A percentile compares a stretch with the other conserved stretches of the same genome.
Conservation (phyloP, 1,140 invertebrate species). For the Danaus plexippus region DNA sequence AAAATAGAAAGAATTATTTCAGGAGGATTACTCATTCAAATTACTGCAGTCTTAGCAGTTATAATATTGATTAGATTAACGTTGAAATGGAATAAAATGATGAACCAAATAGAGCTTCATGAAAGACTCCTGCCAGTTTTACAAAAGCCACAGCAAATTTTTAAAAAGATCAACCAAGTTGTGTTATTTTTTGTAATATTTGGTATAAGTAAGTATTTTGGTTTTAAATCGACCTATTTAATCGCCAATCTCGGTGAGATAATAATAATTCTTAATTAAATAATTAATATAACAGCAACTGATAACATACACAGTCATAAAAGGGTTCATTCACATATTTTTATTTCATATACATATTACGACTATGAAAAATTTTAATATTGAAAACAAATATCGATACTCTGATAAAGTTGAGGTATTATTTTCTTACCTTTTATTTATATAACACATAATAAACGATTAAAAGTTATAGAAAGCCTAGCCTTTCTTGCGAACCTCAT, state of each 20-base stretch:
- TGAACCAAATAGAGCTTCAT: constrained; percentile 7
- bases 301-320: not conserved
- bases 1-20: not conserved
- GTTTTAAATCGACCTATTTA: not conserved
- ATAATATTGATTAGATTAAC: constrained; percentile 2
- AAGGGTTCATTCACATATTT: constrained; percentile 2
- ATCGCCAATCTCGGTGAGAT: too few relatives aligned
- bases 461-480: too few relatives aligned
- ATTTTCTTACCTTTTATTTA: too few relatives aligned
- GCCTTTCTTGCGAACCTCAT: too few relatives aligned
- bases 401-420: too few relatives aligned
- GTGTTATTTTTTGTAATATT: not conserved
- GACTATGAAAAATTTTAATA: not conserved
- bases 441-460: too few relatives aligned
- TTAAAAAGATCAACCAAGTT: constrained; percentile 8
- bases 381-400: not conserved
- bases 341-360: not conserved
- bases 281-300: not conserved
- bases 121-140: constrained; percentile 12
- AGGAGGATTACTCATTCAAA: too few relatives aligned
- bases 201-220: constrained; percentile 4
- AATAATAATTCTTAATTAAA: too few relatives aligned
- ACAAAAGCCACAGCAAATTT: not conserved
- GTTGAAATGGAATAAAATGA: constrained; percentile 6
- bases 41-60: not conserved